Evolutionary conservation across 2,888 invertebrate species (phyloP), one percentile per base, ranked within the genome.

Genomic region (Phortica okadai): DNA sequence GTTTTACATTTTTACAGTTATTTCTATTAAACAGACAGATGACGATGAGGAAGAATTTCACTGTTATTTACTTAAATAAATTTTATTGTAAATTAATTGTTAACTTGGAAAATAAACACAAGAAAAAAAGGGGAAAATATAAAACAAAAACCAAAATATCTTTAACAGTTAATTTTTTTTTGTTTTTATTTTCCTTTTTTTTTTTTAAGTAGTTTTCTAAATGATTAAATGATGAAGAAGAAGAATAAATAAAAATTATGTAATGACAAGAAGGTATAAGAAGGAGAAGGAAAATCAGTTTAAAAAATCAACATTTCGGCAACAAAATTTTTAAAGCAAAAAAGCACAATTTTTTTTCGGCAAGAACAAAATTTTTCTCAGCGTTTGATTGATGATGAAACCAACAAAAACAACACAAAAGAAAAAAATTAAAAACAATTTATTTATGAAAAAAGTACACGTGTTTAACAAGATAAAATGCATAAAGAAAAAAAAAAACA

Each of bases 291-390:
- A 64, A 74, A 73, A 73, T 66, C 44, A 76, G 75, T 70, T 70
- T 77, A 58, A 77, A 76, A 59, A 74, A 79, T 67, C 59, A 81
- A 85, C 83, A 86, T 87, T 89, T 88, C 87, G 88, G 88, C 81
- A 84, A 83, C 59, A 44, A 62, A 72, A 76, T 62, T 66, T 59
- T 59, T 21, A 4, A 41, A 54, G 16, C 41, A 67, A 67, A 62
- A 76, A 69, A n/a, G 74, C 14, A 74, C n/a, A 54, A 14, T 62
- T 11, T 25, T 72, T 56, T 74, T 58, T 74, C 69, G 42, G 81
- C 64, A 77, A 82, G 81, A 78, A 79, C 73, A 69, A 79, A 77
- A 81, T 80, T 79, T 21, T 21, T 21, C 21, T 21, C 21, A 21
- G 21, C 21, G 21, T 21, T 21, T 21, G 21, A 21, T 21, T 21